Conservation (phyloP, 2,888 invertebrate genomes). For the Yponomeuta malinellus region DNA sequence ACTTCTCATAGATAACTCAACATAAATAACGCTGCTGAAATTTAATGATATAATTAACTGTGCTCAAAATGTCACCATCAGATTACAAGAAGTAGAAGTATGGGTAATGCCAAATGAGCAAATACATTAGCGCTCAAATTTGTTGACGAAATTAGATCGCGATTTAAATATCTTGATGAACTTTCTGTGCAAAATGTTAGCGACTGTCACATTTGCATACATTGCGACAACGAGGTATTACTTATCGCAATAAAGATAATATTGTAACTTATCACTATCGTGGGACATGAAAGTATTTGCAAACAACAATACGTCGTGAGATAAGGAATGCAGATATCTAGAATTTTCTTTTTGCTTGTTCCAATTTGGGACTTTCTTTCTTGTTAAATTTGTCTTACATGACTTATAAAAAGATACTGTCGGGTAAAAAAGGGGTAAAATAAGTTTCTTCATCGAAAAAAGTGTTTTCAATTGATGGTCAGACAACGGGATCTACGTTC, state of each 20-base stretch:
- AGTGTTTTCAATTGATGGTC: no score
- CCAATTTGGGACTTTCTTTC: background rate
- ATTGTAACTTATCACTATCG: background rate
- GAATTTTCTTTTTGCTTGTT: background rate
- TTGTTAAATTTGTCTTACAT: background rate
- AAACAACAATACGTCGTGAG: background rate
- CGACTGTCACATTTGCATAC: background rate
- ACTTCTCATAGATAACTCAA: no score
- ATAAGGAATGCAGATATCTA: background rate
- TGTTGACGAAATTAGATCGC: background rate
- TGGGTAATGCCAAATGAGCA: background rate
- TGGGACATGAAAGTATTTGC: background rate
- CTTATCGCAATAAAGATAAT: constrained; percentile 3
- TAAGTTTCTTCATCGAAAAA: no score
- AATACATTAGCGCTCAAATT: background rate
- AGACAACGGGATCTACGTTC: no score
- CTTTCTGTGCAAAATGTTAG: background rate
- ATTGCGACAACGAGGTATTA: background rate
- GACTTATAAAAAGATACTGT: background rate
- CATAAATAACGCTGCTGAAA: background rate
- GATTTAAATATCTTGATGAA: constrained; percentile 3
- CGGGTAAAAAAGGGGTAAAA: no score
- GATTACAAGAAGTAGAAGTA: background rate
- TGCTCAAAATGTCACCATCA: background rate
- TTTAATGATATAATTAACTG: background rate